Evolutionary conservation across 2,113 vertebrate genomes (phyloP), one percentile per base, ranked within the genome.

Genomic region (Pluvianellus socialis): DNA sequence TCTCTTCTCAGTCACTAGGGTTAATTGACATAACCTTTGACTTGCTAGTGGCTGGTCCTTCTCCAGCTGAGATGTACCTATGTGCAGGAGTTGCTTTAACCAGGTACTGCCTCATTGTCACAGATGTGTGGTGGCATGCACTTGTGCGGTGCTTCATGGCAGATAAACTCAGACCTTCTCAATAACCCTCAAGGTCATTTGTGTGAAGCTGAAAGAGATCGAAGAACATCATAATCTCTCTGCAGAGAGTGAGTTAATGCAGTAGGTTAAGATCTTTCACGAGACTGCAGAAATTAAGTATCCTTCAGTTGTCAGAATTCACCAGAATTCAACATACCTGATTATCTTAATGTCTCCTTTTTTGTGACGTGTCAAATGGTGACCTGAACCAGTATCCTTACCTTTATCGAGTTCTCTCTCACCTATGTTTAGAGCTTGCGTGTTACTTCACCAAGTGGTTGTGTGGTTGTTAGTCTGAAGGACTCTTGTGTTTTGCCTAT

Each of bases 21-120:
- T 75, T 68, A 12, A 55, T 26, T 35, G 75, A 35, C 32, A 9
- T 32, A 40, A 18, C 18, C 42, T 55, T 75, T 56, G 40, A 20
- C 40, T 62, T 0, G 0, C 6, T n/a, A 18, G 53, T 49, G 68
- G 33, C 20, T 4, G 2, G 28, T 79, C 23, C 45, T 71, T 56
- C 56, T 61, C 61, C 47, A 61, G 24, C 21, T 24, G 30, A 61
- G 61, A 7, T 61, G 53, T 55, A 19, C 21, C 61, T 32, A 2
- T n/a, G 33, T 61, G 47, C 38, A 49, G 40, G 33, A 68, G 20
- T 18, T 49, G n/a, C 68, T 80, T 47, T 47, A 79, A 13, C 10
- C 40, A 32, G 40, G 17, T 73, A 16, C 47, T 67, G 33, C 52
- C 33, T 73, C 32, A 10, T 50, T 45, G 33, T 28, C 44, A 28